A percentile compares a stretch with the other conserved stretches of the same genome.
phyloP scores from a whole-genome alignment of 2,113 vertebrate genomes.

The Bucco capensis region DNA sequence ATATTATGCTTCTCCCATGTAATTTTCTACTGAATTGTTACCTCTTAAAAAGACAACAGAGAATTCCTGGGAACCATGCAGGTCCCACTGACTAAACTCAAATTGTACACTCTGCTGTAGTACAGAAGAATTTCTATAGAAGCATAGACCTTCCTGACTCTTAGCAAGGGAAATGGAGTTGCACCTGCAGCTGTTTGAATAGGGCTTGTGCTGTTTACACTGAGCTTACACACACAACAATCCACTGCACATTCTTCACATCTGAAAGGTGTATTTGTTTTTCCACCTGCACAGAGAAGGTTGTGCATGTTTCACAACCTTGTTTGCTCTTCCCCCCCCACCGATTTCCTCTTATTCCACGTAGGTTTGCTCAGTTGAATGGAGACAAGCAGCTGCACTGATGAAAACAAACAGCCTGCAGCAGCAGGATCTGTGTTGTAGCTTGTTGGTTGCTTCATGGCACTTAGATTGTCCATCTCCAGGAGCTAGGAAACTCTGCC shows the following conservation, averaged over 20 bases:
- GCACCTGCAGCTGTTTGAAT: background rate
- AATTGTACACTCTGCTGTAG: background rate
- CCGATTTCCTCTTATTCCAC: background rate
- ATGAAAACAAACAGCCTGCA: fast-evolving
- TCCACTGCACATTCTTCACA: background rate
- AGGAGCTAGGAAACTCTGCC: background rate
- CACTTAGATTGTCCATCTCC: background rate
- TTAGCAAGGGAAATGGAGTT: background rate
- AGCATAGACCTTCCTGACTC: background rate
- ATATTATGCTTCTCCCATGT: background rate
- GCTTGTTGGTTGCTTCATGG: fast-evolving
- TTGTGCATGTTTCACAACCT: background rate
- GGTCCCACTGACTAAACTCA: background rate
- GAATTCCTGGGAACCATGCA: background rate
- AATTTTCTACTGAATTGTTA: background rate
- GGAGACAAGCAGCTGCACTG: background rate
- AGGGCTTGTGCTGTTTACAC: background rate
- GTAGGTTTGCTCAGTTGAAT: background rate
- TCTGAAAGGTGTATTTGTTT: background rate
- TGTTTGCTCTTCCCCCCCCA: fast-evolving
- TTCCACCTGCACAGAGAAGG: background rate
- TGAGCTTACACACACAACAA: background rate
- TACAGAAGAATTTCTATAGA: background rate
- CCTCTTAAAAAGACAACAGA: background rate
- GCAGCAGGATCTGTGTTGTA: background rate